Percentiles rank a stretch among this genome's conserved stretches.
These are phyloP conservation scores for Sterrhoptilus dennistouni DNA, from an alignment of 2,113 vertebrate species.

Conservation along the genomic window DNA sequence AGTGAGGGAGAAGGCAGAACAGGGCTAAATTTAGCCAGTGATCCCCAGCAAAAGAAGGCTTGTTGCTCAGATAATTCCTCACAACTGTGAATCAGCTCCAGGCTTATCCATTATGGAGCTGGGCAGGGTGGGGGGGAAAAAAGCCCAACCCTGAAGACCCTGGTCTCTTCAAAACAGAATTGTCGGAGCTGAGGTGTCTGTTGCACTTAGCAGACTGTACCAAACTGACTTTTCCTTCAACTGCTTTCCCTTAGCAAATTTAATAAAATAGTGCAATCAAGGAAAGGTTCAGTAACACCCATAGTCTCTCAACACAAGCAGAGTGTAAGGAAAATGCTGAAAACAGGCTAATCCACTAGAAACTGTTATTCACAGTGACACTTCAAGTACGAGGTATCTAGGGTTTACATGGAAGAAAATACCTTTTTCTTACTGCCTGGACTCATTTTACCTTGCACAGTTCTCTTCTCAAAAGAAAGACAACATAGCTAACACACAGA, in stretches of 20 bases:
- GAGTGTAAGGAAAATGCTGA: slow-evolving; percentile 5
- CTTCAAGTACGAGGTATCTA: slow-evolving; percentile 9
- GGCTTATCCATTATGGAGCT: slow-evolving; percentile 11
- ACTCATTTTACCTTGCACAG: slow-evolving; percentile 5
- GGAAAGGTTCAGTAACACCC: neutral
- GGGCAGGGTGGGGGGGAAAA: neutral
- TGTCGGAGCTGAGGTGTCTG: neutral
- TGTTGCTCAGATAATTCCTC: slow-evolving; percentile 67
- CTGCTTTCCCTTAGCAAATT: neutral
- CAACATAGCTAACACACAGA: neutral
- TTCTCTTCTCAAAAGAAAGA: slow-evolving; percentile 27
- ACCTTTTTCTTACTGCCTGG: slow-evolving; percentile 3
- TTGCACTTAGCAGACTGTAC: neutral
- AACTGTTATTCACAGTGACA: neutral
- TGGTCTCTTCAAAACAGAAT: neutral
- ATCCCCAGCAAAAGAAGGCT: slow-evolving; percentile 68
- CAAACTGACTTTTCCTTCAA: neutral
- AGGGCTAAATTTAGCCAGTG: slow-evolving; percentile 48
- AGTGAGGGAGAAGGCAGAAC: slow-evolving; percentile 37
- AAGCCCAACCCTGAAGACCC: neutral
- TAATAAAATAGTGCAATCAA: neutral
- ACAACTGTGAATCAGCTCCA: slow-evolving; percentile 43
- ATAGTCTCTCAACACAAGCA: neutral
- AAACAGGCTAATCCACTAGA: neutral
- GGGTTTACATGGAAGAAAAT: slow-evolving; percentile 26